Evolutionary conservation across 2,797 vertebrate species (phyloP), one percentile per base, ranked within the genome.

Genomic region (Scolopax rusticola): DNA sequence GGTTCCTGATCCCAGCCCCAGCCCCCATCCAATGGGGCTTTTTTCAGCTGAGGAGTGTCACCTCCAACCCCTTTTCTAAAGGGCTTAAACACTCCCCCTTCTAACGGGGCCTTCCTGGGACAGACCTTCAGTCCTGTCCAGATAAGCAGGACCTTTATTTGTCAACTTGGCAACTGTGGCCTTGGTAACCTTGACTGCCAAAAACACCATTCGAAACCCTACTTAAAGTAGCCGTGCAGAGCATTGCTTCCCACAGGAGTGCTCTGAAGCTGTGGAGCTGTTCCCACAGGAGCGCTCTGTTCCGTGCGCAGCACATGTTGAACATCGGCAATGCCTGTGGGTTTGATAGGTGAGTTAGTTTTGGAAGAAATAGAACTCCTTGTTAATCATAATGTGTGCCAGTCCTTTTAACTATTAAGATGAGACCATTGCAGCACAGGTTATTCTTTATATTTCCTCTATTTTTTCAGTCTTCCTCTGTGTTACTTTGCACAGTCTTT

Each of bases 281-380:
- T 28, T n/a, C 19, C 25, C 7, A 0, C 28, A 15, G 16, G 18
- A 73, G 50, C 12, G 0, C 2, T 59, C 48, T 32, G 6, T 30
- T 76, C 47, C 6, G 32, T 53, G 69, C 28, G 8, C 12, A 24
- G 36, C 56, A 36, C 18, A 8, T 9, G 13, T 4, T 33, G 56
- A 41, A 61, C 30, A 5, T 11, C 4, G 15, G 33, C 33, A 83
- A 63, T 28, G 63, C 23, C 56, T 45, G 51, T 11, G 45, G 45
- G 45, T 47, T 53, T 28, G 43, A 11, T 25, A 16, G 36, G 6
- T 9, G 19, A 41, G 33, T 45, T 33, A 25, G 11, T 38, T 70
- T 51, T n/a, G 28, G 15, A 8, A 50, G 65, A n/a, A 83, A 38
- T 11, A 33, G 59, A 87, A 41, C 27, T 40, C 43, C 41, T 27